phyloP scores from a whole-genome alignment of 1,140 invertebrate species.

The Stegodyphus dumicola region DNA sequence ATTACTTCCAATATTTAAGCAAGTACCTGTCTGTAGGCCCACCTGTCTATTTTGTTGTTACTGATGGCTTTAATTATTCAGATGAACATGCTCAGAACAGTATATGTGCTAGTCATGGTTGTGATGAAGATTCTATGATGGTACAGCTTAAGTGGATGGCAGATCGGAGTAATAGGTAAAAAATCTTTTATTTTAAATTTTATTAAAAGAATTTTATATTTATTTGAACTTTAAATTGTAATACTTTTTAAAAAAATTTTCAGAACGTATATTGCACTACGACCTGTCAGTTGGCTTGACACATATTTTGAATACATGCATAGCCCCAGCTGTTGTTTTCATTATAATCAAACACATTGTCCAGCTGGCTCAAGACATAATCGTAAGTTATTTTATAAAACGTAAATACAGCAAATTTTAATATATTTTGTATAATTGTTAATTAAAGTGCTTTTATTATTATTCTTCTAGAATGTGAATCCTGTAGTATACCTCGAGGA shows the following conservation, averaged over 20 bases:
- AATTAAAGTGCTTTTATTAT: not conserved
- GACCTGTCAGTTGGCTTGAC: slow-evolving; percentile 88
- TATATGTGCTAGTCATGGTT: slow-evolving; percentile 78
- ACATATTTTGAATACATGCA: slow-evolving; percentile 85
- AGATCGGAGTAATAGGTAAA: slow-evolving; percentile 49
- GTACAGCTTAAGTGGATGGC: slow-evolving; percentile 74
- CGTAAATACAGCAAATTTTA: not conserved
- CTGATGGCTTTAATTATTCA: slow-evolving; percentile 80
- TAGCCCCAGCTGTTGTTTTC: slow-evolving; percentile 61
- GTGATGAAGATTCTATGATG: slow-evolving; percentile 83
- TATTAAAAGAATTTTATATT: not conserved
- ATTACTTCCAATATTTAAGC: slow-evolving; percentile 80
- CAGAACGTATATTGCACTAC: slow-evolving; percentile 82
- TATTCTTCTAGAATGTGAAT: slow-evolving; percentile 33
- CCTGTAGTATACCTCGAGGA: slow-evolving; percentile 36
- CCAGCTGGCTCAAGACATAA: slow-evolving; percentile 27
- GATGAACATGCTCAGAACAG: slow-evolving; percentile 76
- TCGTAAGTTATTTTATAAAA: not conserved
- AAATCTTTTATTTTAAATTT: not conserved
- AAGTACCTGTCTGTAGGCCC: slow-evolving; percentile 84
- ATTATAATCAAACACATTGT: slow-evolving; percentile 61
- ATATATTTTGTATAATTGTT: not conserved
- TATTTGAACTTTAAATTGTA: not conserved
- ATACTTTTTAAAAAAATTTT: slow-evolving; percentile 24
- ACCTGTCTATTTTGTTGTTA: slow-evolving; percentile 92